Evolutionary conservation across 2,797 vertebrate genomes (phyloP), one percentile per base, ranked within the genome.

Genomic region (Onychomys arenicola): DNA sequence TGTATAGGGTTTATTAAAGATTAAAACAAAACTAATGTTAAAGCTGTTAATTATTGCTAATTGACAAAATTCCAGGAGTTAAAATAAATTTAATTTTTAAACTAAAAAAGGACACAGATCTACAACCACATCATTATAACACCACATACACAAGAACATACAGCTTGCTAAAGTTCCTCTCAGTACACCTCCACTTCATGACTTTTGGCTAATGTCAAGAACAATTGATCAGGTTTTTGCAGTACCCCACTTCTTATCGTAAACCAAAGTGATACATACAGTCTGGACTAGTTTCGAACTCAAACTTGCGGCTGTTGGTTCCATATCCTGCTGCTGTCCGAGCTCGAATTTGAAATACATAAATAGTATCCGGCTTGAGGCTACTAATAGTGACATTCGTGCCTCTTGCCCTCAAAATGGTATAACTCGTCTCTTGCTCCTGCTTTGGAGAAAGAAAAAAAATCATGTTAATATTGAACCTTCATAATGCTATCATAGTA

Each of bases 361-460:
- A 99, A 37, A 98, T 99, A 11, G 99, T 99, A 95, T 99, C 99
- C 49, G 99, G 99, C 99, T 99, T 99, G 98, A 99, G 99, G 95
- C 99, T 99, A 19, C 98, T 99, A 98, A 99, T 99, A 83, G 99
- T 99, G 96, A 99, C 99, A 0, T 99, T 99, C 89, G 99, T 99
- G 96, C 99, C 99, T 96, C 99, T 99, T 94, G 99, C 99, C 97
- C 99, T 99, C 94, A 99, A 99, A 97, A 99, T 99, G 96, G 99
- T 99, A 97, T 99, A 99, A 98, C 99, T 99, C 95, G 99, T 99
- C 98, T 99, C 99, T 99, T 99, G 99, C 93, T 99, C 99, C 99
- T 99, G 99, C 99, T 99, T 99, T 98, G 98, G 96, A 90, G 91
- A 98, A 97, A 95, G 49, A 98, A 98, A 96, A 92, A 93, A 90